phyloP scores from a whole-genome alignment of 2,113 vertebrate species.

The Cyprinodon tularosa region DNA sequence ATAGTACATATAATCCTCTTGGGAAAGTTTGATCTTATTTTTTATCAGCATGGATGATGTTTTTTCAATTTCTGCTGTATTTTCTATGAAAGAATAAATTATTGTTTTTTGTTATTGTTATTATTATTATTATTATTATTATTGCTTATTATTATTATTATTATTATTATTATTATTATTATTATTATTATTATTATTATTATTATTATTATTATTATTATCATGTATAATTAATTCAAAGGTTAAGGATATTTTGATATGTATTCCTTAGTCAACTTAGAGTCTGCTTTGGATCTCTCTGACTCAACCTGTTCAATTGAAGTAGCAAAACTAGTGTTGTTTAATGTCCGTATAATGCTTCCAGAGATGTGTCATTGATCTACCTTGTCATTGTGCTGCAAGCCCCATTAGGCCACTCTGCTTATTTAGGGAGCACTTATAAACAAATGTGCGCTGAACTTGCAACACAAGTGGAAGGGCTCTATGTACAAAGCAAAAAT shows the following conservation, averaged over 20 bases:
- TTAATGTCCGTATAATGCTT: slow-evolving; percentile 38
- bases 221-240: slow-evolving; percentile 1
- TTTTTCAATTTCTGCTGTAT: slow-evolving; percentile 51
- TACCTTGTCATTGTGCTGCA: slow-evolving; percentile 17
- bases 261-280: slow-evolving; percentile 35
- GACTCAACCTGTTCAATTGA: slow-evolving; percentile 29
- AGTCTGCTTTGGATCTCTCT: slow-evolving; percentile 40
- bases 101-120: slow-evolving; percentile 20
- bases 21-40: slow-evolving; percentile 21
- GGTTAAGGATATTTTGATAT: slow-evolving; percentile 64
- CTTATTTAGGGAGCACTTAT: slow-evolving; percentile 35
- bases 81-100: slow-evolving; percentile 46
- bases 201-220: too few species aligned
- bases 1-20: slow-evolving; percentile 19
- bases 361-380: slow-evolving; percentile 21
- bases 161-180: too few species aligned
- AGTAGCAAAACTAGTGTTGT: slow-evolving; percentile 10
- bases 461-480: slow-evolving; percentile 69
- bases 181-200: too few species aligned
- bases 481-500: slow-evolving; percentile 53
- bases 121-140: background rate
- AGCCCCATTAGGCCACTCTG: slow-evolving; percentile 30
- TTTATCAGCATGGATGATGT: slow-evolving; percentile 51
- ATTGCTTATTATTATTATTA: too few species aligned
- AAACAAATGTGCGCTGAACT: slow-evolving; percentile 60